Base-by-base conservation (phyloP, 2,888 invertebrate species). In the Elegia similella region DNA sequence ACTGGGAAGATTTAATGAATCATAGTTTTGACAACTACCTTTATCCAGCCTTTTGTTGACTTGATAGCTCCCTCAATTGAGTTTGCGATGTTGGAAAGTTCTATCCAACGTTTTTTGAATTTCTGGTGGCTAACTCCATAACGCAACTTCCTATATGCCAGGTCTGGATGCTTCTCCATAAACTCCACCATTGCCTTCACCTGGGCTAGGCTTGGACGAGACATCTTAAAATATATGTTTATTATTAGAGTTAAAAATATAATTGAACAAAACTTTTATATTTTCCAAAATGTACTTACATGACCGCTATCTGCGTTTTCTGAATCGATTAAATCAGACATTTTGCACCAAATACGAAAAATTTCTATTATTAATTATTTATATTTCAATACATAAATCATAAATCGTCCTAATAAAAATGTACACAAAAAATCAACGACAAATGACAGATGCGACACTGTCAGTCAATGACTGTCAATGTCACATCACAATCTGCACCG, bases 41-140 rank as follows among this genome's bases (percentile, higher is more conserved):
- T 87, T 6, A 87, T 82, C 88, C 88, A 88, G 3, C 85, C 86
- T 69, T 83, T 82, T 23, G 78, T 80, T 15, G 85, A 75, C 69
- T 87, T 88, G 3, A 73, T 66, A 44, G 84, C 73, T 23, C 88
- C 88, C 56, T 76, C 76, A 16, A 86, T 69, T 10, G 80, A 74
- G 63, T 88, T 88, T 3, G 72, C 75, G 59, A 69, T 76, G 57
- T 79, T 77, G 1, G 84, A 70, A 0, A 88, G 64, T 57, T 86
- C 79, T 34, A 73, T 63, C 88, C 88, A 88, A 2, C 83, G 66
- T 34, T 81, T 83, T 59, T 83, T 83, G 54, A 77, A 79, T 59
- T 81, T 82, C 1, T 78, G 73, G 43, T 78, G 78, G 12, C 77
- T 77, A 58, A 76, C 72, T 42, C 80, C 78, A 63, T 76, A 72